Percentiles rank a stretch among this genome's conserved stretches.
Conservation (phyloP, 1,140 invertebrate species). For the Choristoneura fumiferana region DNA sequence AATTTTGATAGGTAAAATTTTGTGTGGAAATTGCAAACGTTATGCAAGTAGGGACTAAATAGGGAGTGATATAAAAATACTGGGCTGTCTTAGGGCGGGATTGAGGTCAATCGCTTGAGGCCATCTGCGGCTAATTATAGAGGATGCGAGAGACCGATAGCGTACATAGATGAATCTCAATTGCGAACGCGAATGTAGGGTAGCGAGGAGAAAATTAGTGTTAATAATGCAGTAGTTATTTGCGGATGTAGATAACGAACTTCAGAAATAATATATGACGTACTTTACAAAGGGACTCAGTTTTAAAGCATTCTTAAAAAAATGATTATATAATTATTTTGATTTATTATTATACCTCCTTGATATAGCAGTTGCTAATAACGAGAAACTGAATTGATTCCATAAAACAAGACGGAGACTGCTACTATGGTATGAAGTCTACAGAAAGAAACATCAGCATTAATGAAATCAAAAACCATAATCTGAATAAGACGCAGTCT, state of each 20-base stretch:
- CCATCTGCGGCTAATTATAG: constrained; percentile 76
- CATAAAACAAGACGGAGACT: too few species aligned
- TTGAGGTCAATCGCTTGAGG: constrained; percentile 74
- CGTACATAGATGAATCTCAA: constrained; percentile 56
- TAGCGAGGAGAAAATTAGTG: constrained; percentile 21
- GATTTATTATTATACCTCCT: neutral
- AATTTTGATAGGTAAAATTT: neutral
- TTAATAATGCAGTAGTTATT: constrained; percentile 10
- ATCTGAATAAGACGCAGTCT: neutral
- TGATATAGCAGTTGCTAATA: too few species aligned
- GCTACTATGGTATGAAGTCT: too few species aligned
- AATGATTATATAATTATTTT: neutral
- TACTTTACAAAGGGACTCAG: neutral
- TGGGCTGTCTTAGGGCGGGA: constrained; percentile 64
- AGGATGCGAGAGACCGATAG: constrained; percentile 52
- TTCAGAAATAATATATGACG: neutral
- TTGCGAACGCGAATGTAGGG: constrained; percentile 39
- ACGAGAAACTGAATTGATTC: too few species aligned
- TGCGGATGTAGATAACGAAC: constrained; percentile 13
- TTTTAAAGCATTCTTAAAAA: neutral
- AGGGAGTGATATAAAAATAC: constrained; percentile 71
- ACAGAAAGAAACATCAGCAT: neutral
- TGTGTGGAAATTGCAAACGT: neutral
- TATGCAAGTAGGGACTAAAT: constrained; percentile 25
- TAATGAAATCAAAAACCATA: neutral